Percentiles rank a stretch among this genome's conserved stretches.
Conservation (phyloP, 2,113 vertebrate species). For the Cyphomyrus discorhynchus region DNA sequence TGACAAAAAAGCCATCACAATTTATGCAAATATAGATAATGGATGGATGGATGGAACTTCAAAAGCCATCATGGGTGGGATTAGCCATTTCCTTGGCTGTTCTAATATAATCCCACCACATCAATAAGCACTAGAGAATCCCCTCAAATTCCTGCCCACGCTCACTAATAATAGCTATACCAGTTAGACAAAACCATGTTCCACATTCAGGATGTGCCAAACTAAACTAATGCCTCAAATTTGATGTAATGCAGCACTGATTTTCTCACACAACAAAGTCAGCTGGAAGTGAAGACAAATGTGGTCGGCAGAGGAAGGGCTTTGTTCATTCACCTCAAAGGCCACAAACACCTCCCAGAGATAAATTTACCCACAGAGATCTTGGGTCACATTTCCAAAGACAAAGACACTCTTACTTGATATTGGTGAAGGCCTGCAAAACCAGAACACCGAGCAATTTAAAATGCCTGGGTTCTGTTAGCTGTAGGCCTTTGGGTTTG, state of each 20-base stretch:
- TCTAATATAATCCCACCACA: too few species aligned
- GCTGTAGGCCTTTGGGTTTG: background rate
- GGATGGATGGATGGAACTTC: background rate
- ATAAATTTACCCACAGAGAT: background rate
- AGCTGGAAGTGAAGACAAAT: background rate
- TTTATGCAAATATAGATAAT: background rate
- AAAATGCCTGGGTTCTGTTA: background rate
- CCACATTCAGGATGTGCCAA: background rate
- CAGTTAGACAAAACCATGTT: background rate
- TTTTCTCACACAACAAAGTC: background rate
- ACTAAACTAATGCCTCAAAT: background rate
- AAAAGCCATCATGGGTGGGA: background rate
- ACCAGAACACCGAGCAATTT: too few species aligned
- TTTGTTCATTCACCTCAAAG: background rate
- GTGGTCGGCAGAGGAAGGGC: background rate
- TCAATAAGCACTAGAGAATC: background rate
- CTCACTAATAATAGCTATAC: background rate
- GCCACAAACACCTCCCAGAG: background rate
- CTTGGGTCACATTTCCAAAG: background rate
- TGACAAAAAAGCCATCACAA: background rate
- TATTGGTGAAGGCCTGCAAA: background rate
- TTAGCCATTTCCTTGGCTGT: background rate
- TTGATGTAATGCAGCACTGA: background rate
- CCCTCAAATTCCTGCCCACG: background rate
- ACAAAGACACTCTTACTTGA: background rate